phyloP scores from a whole-genome alignment of 1,140 invertebrate species.

The Zaprionus nigranus region DNA sequence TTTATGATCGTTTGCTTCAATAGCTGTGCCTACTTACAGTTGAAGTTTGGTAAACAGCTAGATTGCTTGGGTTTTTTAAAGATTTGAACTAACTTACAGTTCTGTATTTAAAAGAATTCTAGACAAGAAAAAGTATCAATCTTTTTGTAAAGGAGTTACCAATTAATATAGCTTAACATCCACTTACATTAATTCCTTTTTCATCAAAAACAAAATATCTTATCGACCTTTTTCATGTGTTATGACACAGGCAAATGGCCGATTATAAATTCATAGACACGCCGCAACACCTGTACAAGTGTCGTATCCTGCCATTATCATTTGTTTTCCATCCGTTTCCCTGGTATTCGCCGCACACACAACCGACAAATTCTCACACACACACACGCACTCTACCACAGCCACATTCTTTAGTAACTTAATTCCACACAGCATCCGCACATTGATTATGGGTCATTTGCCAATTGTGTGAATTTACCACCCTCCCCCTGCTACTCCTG shows the following conservation, averaged over 20 bases:
- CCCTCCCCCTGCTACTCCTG: neutral
- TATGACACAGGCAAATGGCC: neutral
- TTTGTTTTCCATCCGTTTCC: slow-evolving; percentile 8
- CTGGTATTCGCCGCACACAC: slow-evolving; percentile 11
- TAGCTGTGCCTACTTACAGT: slow-evolving; percentile 19
- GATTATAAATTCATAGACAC: neutral
- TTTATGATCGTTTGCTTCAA: neutral
- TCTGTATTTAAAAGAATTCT: no score
- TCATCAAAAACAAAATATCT: neutral
- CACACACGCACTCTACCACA: neutral
- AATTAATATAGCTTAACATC: neutral
- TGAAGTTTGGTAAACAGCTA: no score
- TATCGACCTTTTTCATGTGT: neutral
- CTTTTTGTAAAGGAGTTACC: no score
- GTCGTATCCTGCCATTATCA: slow-evolving; percentile 31
- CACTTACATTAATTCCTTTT: neutral
- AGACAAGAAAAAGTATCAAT: no score
- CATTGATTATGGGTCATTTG: slow-evolving; percentile 49
- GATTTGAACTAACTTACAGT: neutral
- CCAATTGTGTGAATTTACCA: slow-evolving; percentile 16
- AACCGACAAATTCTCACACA: slow-evolving; percentile 25
- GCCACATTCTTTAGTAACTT: slow-evolving; percentile 15
- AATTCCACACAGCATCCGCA: slow-evolving; percentile 30
- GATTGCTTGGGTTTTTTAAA: neutral
- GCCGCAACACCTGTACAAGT: neutral